Evolutionary conservation across 2,113 vertebrate genomes (phyloP).

Genomic region (Crotalus horridus): DNA sequence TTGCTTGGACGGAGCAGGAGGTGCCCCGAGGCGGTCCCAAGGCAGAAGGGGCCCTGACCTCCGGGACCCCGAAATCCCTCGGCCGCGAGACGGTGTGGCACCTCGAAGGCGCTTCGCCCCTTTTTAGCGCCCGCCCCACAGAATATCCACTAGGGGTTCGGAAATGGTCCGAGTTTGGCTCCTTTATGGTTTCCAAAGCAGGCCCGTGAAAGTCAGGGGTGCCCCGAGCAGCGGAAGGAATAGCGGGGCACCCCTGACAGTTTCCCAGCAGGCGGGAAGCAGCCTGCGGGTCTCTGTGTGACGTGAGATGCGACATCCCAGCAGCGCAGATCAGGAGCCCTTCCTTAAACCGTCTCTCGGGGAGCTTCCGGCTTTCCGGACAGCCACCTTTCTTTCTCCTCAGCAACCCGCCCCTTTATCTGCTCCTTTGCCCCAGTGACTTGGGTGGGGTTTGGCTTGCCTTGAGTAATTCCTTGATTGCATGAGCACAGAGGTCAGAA

Average conservation of each 20-base stretch:
- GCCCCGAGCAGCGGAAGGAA: not conserved
- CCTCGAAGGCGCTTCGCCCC: too few species aligned
- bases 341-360: not conserved
- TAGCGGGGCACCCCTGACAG: too few species aligned
- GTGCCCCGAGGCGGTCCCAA: not conserved
- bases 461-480: not conserved
- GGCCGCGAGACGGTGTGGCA: too few species aligned
- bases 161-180: not conserved
- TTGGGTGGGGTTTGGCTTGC: not conserved
- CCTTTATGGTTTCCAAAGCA: not conserved
- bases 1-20: not conserved
- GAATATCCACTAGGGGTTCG: not conserved
- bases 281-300: not conserved
- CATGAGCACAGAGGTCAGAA: not conserved
- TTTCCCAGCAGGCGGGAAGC: not conserved
- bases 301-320: too few species aligned
- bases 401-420: not conserved
- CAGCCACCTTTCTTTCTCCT: not conserved
- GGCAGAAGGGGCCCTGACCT: not conserved
- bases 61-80: not conserved
- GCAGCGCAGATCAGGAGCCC: not conserved
- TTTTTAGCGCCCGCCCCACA: too few species aligned
- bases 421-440: not conserved
- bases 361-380: not conserved
- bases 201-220: not conserved